phyloP scores from a whole-genome alignment of 1,140 invertebrate genomes.

The Aleiodes sp. region DNA sequence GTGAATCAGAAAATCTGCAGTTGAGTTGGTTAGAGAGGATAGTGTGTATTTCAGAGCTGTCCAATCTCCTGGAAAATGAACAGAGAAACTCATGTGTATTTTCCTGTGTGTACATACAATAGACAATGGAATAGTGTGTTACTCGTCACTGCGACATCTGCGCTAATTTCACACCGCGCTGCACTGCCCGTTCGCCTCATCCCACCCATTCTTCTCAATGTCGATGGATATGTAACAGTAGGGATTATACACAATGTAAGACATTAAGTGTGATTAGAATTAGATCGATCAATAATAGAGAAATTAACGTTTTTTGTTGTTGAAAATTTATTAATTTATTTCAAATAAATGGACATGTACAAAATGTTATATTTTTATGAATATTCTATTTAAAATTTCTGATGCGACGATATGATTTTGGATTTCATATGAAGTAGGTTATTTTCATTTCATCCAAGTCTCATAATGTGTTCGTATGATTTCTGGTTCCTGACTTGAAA shows the following conservation, averaged over 20 bases:
- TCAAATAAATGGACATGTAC: too few relatives aligned
- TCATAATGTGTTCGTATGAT: too few relatives aligned
- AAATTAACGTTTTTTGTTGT: too few relatives aligned
- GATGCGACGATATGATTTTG: too few relatives aligned
- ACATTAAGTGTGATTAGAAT: conserved; percentile 10
- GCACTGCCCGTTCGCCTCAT: conserved; percentile 58
- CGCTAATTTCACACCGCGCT: conserved; percentile 67
- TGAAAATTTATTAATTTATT: too few relatives aligned
- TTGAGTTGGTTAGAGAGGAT: background rate
- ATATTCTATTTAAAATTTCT: too few relatives aligned
- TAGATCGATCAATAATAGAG: conserved; percentile 8
- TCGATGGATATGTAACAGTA: conserved; percentile 1
- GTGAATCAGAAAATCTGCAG: background rate
- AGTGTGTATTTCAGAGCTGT: conserved; percentile 32
- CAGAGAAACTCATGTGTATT: conserved; percentile 44
- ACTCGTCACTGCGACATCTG: conserved; percentile 63
- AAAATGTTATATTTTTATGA: too few relatives aligned
- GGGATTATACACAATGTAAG: conserved; percentile 6
- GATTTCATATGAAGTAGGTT: too few relatives aligned
- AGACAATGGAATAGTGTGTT: conserved; percentile 54
- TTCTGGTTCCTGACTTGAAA: too few relatives aligned
- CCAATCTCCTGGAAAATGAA: conserved; percentile 67
- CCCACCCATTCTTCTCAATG: background rate
- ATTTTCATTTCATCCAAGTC: too few relatives aligned
- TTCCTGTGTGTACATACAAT: conserved; percentile 24